Conservation (phyloP, 2,888 invertebrate species). For the Eilema griseolum region DNA sequence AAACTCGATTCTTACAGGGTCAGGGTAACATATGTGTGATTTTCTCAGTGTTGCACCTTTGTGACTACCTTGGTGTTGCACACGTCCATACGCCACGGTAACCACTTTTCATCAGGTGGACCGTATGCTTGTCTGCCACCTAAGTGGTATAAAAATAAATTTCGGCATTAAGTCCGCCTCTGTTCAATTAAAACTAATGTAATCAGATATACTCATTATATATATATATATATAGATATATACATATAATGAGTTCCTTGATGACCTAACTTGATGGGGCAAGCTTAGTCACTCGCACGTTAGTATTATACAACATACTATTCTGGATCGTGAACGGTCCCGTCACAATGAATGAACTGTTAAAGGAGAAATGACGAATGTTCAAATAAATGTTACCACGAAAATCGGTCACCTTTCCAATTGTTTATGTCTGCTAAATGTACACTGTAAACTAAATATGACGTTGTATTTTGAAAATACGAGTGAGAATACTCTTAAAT, state of each 20-base stretch:
- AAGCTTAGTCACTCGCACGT: slow-evolving; percentile 12
- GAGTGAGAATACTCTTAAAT: background rate
- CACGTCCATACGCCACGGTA: no score
- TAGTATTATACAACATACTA: slow-evolving; percentile 23
- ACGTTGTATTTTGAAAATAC: background rate
- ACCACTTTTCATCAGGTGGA: no score
- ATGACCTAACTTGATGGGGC: slow-evolving; percentile 1
- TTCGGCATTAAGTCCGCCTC: no score
- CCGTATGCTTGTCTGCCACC: no score
- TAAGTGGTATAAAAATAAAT: no score
- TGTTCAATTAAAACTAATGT: background rate
- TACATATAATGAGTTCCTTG: background rate
- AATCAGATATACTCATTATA: no score
- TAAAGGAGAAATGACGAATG: slow-evolving; percentile 38
- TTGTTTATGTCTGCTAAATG: slow-evolving; percentile 38
- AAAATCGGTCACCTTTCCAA: slow-evolving; percentile 39
- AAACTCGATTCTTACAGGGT: no score
- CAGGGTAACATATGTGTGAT: no score
- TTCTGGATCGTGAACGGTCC: slow-evolving; percentile 35
- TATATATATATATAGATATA: no score
- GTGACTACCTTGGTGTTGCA: no score
- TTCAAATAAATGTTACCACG: slow-evolving; percentile 34
- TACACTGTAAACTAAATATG: slow-evolving; percentile 27
- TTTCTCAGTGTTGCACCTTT: no score
- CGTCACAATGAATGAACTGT: slow-evolving; percentile 24